Percentiles rank a stretch among this genome's conserved stretches.
Evolutionary conservation across 2,797 vertebrate genomes (phyloP).

Genomic region (Gadopsis marmoratus): DNA sequence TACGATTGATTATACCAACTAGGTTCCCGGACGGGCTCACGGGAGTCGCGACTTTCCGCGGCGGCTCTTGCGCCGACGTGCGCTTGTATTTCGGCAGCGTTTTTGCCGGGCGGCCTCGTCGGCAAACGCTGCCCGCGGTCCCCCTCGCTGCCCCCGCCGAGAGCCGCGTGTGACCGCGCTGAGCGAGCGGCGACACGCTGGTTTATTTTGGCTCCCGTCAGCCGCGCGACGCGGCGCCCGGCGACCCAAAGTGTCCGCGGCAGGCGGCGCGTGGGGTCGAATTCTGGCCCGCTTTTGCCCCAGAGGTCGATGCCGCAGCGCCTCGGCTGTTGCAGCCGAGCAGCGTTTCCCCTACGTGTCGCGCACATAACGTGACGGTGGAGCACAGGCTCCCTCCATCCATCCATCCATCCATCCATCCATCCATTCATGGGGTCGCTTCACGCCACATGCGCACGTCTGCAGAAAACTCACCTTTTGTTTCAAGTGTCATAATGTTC

Average conservation of each 20-base stretch:
- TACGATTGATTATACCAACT: slow-evolving; percentile 65
- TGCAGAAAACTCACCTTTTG: neutral
- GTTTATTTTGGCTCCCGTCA: slow-evolving; percentile 65
- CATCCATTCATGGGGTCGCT: slow-evolving; percentile 12
- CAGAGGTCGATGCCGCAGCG: slow-evolving; percentile 17
- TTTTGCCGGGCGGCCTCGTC: slow-evolving; percentile 61
- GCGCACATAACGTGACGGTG: neutral
- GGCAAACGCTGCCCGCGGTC: slow-evolving; percentile 53
- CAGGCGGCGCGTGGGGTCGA: neutral
- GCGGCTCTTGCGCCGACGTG: slow-evolving; percentile 19
- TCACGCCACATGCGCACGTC: neutral
- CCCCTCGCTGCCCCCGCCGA: slow-evolving; percentile 75
- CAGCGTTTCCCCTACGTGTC: neutral
- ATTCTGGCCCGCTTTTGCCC: neutral
- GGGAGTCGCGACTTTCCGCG: neutral
- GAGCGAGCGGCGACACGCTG: slow-evolving; percentile 53
- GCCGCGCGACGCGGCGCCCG: neutral
- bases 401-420: too few species aligned
- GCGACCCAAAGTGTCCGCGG: neutral
- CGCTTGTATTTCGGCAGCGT: slow-evolving; percentile 54
- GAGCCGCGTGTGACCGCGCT: slow-evolving; percentile 75
- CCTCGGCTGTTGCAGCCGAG: slow-evolving; percentile 12
- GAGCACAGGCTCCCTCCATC: neutral
- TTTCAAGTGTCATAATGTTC: neutral
- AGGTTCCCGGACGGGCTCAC: slow-evolving; percentile 22